Percentiles rank a stretch among this genome's conserved stretches.
Conservation (phyloP, 2,797 vertebrate genomes). For the Poecilia picta region DNA sequence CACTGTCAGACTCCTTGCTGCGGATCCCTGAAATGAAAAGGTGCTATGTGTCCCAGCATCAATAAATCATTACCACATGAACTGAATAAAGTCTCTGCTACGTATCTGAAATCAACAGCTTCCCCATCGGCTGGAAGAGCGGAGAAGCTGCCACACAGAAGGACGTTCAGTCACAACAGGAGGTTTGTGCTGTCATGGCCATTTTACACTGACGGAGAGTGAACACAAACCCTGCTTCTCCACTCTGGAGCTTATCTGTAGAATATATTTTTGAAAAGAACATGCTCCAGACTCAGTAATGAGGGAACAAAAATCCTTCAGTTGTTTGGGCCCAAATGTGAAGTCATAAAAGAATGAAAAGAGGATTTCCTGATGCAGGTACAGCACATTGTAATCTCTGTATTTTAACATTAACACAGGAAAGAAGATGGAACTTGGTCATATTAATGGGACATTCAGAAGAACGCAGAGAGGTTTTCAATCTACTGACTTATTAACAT, state of each 20-base stretch:
- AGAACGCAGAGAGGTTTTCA: too few species aligned
- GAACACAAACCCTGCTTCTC: neutral
- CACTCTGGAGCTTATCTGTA: neutral
- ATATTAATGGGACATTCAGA: too few species aligned
- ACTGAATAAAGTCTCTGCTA: neutral
- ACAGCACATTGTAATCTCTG: neutral
- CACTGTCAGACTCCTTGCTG: slow-evolving; percentile 28
- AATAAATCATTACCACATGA: slow-evolving; percentile 63
- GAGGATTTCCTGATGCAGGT: neutral
- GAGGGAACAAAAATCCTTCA: neutral
- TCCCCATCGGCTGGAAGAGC: neutral
- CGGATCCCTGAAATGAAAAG: slow-evolving; percentile 49
- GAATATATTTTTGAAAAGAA: neutral
- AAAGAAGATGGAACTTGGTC: too few species aligned
- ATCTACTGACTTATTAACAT: too few species aligned
- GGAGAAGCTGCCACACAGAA: neutral
- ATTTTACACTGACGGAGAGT: neutral
- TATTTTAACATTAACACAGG: neutral
- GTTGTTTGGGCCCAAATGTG: neutral
- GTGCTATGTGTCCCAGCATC: slow-evolving; percentile 59
- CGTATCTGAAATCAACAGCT: neutral
- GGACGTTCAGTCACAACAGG: slow-evolving; percentile 1
- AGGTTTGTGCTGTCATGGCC: neutral
- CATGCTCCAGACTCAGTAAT: neutral
- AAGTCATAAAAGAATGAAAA: neutral